Base-by-base conservation (phyloP, 2,113 vertebrate genomes). In the Podarcis cretensis region DNA sequence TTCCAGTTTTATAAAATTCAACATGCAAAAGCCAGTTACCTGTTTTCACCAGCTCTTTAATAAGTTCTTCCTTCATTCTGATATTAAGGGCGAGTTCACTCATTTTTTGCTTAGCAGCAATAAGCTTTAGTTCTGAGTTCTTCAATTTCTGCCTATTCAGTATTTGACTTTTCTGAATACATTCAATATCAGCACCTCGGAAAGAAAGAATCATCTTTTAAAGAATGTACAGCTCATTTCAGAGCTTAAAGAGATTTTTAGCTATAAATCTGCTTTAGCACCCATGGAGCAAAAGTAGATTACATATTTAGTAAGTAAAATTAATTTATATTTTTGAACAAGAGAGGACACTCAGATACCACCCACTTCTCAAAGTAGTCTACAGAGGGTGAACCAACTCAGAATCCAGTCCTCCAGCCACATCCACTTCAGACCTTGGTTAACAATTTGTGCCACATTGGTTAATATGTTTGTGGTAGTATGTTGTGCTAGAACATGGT, bases 41-140 rank as follows among this genome's bases (percentile, higher is more conserved):
- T 95, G 98, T 99, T 97, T 97, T 98, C 87, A 97, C 92, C 89
- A 99, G 95, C 81, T 98, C 98, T 96, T 97, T 97, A 92, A 98
- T 98, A 79, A 99, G 97, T 88, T 98, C 97, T 92, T 98, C 98
- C 90, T 98, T 98, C 97, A 98, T 97, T 92, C 91, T 96, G 92
- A 99, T 98, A 92, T 97, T 98, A 94, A 98, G 93, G 43, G 97
- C 96, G 93, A 99, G 97, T 91, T 98, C 97, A 91, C 95, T 97
- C 92, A 98, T 97, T 94, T 96, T 98, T 95, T 96, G 97, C 90
- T 98, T 94, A 35, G 96, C 92, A 83, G 96, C 91, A 54, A 90
- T 93, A 30, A 97, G 89, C 92, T 95, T 96, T 75, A 97, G 85
- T 89, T 97, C 97, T 68, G 94, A 95, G 94, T 95, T 95, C 92